phyloP scores from a whole-genome alignment of 2,888 invertebrate genomes.

The Zonitis immaculata region DNA sequence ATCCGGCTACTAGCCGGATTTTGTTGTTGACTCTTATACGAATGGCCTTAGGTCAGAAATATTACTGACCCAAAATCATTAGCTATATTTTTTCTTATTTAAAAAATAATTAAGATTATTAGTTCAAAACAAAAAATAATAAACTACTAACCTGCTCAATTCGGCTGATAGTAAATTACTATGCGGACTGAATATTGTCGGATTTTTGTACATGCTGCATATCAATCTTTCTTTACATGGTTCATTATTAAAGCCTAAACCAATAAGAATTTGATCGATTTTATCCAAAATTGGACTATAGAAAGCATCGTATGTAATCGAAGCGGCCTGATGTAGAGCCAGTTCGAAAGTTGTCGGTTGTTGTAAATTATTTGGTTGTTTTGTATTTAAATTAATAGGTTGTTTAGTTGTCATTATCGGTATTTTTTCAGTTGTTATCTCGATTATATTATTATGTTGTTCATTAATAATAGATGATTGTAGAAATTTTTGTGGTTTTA shows the following conservation, averaged over 20 bases:
- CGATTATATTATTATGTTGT: not conserved
- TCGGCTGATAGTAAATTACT: conserved; percentile 84
- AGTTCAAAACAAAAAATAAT: too few relatives aligned
- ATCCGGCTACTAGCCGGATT: not conserved
- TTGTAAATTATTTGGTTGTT: conserved; percentile 30
- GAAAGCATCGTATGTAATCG: conserved; percentile 56
- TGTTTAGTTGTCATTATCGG: conserved; percentile 11
- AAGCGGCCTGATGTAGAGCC: conserved; percentile 43
- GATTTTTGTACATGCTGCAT: conserved; percentile 81
- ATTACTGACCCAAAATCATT: not conserved
- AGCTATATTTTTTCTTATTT: too few relatives aligned
- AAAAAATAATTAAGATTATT: too few relatives aligned
- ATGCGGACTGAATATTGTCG: conserved; percentile 74
- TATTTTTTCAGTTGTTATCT: conserved; percentile 13
- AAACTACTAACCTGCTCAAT: conserved; percentile 71
- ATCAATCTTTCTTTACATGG: conserved; percentile 74
- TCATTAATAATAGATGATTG: too few relatives aligned
- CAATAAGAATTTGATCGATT: conserved; percentile 68
- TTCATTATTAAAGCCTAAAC: conserved; percentile 66
- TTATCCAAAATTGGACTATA: conserved; percentile 75
- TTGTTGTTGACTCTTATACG: too few relatives aligned
- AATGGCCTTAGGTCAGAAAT: too few relatives aligned
- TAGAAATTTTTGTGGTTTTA: not conserved
- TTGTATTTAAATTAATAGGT: conserved; percentile 4
- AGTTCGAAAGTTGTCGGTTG: conserved; percentile 49